These are phyloP conservation scores for Idaea dimidiata DNA, from an alignment of 2,888 invertebrate species.

Conservation along the genomic window DNA sequence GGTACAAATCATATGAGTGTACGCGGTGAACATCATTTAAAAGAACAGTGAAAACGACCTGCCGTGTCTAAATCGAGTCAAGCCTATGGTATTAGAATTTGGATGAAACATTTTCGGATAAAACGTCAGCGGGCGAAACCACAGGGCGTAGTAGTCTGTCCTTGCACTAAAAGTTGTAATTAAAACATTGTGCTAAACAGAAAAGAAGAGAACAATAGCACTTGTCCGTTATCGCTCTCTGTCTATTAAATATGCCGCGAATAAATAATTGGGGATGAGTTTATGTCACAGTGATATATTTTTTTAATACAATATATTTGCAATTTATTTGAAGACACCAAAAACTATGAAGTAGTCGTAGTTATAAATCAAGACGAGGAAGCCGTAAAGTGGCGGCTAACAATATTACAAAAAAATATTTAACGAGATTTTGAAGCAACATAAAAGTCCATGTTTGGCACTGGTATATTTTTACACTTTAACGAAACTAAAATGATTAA, in stretches of 20 bases:
- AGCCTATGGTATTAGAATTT: too few relatives aligned
- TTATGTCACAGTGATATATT: constrained; percentile 22
- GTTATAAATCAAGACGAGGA: neutral
- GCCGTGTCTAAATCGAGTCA: too few relatives aligned
- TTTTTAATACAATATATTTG: neutral
- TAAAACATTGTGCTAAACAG: constrained; percentile 30
- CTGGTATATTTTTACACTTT: neutral
- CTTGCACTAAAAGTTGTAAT: constrained; percentile 20
- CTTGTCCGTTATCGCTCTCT: constrained; percentile 30
- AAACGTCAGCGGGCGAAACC: too few relatives aligned
- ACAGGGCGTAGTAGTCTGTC: neutral
- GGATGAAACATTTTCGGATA: too few relatives aligned
- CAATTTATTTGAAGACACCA: neutral
- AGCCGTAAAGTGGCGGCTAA: too few relatives aligned
- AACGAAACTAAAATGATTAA: too few relatives aligned
- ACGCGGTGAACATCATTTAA: too few relatives aligned
- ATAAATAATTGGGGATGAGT: constrained; percentile 56
- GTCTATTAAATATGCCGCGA: constrained; percentile 57
- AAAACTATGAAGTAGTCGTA: neutral
- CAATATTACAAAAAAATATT: neutral
- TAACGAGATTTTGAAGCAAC: neutral
- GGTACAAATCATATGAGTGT: too few relatives aligned
- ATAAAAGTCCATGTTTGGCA: neutral
- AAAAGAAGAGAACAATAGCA: constrained; percentile 47
- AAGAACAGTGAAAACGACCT: too few relatives aligned